Conservation (phyloP, 2,797 vertebrate genomes). For the Tangara arthus region DNA sequence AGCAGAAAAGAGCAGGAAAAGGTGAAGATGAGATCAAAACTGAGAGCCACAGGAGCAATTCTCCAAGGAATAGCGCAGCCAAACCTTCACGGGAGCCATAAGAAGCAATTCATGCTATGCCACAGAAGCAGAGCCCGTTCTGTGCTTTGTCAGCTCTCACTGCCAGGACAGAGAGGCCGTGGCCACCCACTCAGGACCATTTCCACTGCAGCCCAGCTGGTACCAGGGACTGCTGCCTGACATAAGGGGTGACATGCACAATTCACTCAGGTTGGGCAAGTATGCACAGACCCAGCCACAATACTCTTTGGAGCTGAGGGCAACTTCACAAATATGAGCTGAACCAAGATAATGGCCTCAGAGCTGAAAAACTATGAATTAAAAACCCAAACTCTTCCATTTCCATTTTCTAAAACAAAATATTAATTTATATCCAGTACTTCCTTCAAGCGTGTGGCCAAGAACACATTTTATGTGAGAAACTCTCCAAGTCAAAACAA, state of each 20-base stretch:
- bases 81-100: background rate
- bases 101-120: background rate
- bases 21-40: background rate
- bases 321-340: background rate
- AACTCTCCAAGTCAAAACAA: background rate
- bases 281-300: background rate
- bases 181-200: background rate
- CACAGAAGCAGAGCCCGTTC: background rate
- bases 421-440: background rate
- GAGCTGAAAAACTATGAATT: background rate
- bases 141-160: background rate
- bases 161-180: background rate
- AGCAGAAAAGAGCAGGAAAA: background rate
- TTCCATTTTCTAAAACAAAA: background rate
- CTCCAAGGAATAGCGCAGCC: background rate
- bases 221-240: background rate
- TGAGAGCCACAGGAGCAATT: background rate
- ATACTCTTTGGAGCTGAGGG: background rate
- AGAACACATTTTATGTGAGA: background rate
- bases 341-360: background rate
- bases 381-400: background rate
- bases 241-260: rapidly evolving
- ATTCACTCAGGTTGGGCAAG: background rate
- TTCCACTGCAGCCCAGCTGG: too few relatives aligned
- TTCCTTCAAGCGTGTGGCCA: background rate